phyloP scores from a whole-genome alignment of 2,797 vertebrate genomes.

The Amblyopsis hoosieri region DNA sequence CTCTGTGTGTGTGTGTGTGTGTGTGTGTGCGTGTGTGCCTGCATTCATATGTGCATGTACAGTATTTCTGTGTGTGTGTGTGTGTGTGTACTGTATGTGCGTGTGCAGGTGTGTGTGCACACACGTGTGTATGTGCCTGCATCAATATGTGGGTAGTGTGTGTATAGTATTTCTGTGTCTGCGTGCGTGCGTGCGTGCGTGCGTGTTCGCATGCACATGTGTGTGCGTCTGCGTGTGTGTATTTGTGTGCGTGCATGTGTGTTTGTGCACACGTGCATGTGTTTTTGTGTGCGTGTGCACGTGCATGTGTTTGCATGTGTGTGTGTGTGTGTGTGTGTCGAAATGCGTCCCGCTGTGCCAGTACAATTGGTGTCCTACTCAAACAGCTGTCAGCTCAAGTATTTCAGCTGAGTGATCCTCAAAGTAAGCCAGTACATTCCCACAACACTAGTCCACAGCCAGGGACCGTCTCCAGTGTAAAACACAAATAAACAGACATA shows the following conservation, averaged over 20 bases:
- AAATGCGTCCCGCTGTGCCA: constrained; percentile 22
- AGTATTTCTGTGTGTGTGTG: too few relatives aligned
- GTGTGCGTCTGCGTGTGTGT: neutral
- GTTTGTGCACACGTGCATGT: neutral
- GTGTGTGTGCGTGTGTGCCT: neutral
- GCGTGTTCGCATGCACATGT: neutral
- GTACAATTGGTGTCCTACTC: constrained; percentile 50
- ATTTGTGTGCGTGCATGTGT: neutral
- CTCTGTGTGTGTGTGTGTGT: neutral
- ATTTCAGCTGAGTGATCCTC: constrained; percentile 66
- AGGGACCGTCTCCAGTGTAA: neutral
- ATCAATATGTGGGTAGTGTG: too few relatives aligned
- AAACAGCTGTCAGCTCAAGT: constrained; percentile 65
- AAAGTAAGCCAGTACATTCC: constrained; percentile 66
- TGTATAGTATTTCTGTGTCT: neutral
- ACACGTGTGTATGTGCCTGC: too few relatives aligned
- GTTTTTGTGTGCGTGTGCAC: neutral
- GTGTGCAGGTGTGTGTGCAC: neutral
- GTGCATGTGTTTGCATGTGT: constrained; percentile 18
- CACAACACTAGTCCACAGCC: constrained; percentile 35
- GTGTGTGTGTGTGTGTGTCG: constrained; percentile 19
- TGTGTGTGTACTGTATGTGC: too few relatives aligned
- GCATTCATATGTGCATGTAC: too few relatives aligned
- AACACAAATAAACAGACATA: too few relatives aligned
- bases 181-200: neutral